Percentiles rank a stretch among this genome's conserved stretches.
These are phyloP conservation scores for Sclerodermus sp. DNA, from an alignment of 2,888 invertebrate species.

Conservation along the genomic window DNA sequence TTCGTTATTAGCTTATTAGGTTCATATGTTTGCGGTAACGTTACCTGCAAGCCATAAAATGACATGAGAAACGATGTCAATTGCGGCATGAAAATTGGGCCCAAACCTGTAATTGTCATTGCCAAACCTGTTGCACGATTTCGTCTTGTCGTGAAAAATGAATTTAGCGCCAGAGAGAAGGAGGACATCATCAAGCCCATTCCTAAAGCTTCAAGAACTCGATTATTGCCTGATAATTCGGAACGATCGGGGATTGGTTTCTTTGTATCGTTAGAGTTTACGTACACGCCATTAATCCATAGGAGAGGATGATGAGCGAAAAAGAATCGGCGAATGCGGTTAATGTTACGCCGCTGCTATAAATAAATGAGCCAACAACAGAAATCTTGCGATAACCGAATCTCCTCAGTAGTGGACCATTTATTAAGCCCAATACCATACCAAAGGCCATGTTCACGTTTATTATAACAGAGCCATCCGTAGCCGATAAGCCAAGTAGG, in stretches of 20 bases:
- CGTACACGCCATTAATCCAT: constrained; percentile 73
- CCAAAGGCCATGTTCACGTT: constrained; percentile 70
- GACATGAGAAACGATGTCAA: constrained; percentile 63
- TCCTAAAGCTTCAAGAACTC: constrained; percentile 62
- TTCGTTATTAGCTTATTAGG: too few relatives aligned
- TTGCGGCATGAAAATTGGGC: constrained; percentile 69
- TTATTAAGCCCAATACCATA: constrained; percentile 68
- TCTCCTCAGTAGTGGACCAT: constrained; percentile 65
- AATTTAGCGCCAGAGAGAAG: constrained; percentile 67
- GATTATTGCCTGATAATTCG: too few relatives aligned
- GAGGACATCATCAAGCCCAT: constrained; percentile 65
- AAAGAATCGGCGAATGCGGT: constrained; percentile 65
- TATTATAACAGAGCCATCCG: constrained; percentile 67
- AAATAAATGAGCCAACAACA: constrained; percentile 61
- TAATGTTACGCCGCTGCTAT: constrained; percentile 63
- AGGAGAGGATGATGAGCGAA: constrained; percentile 65
- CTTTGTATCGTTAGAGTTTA: constrained; percentile 26
- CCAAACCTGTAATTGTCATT: constrained; percentile 69
- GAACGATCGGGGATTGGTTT: neutral
- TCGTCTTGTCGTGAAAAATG: constrained; percentile 67
- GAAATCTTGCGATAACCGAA: constrained; percentile 71
- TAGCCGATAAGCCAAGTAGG: constrained; percentile 63
- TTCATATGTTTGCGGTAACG: too few relatives aligned
- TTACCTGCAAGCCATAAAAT: constrained; percentile 61
- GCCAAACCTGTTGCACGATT: constrained; percentile 66